Base-by-base conservation (phyloP, 2,888 invertebrate genomes). In the Cheilosia scutellata region DNA sequence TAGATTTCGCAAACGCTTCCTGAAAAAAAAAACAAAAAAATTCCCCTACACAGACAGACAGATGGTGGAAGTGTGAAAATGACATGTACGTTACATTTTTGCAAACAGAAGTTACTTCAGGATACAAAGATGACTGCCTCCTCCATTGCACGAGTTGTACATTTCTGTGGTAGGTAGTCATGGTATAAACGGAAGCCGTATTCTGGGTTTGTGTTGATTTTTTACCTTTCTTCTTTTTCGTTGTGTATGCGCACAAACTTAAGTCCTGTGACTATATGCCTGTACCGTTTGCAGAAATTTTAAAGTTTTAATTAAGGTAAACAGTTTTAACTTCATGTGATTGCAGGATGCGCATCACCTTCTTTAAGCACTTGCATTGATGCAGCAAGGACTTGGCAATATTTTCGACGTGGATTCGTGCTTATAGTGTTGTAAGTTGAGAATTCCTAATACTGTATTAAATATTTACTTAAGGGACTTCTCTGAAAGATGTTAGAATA, bases 291-390 rank as follows among this genome's bases (percentile, higher is more conserved):
- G 82, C 58, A 71, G 65, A 60, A 40, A 77, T 65, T 77, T 82
- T 82, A 82, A 82, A 82, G 82, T 82, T 82, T 82, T 77, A 82
- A 77, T 82, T 82, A 82, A 82, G 82, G 82, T 71, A 82, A 82
- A 82, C 77, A 82, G 82, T 82, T 82, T 82, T 77, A 77, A 71
- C 71, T 82, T 71, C 62, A 68, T 71, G 66, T 49, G 60, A 77
- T 71, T 77, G 62, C 71, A 49, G 4, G 4, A n/a, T 37, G 49
- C 13, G 5, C 58, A 29, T 37, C 25, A 29, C 11, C 44, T 31
- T 62, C 66, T 31, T 31, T 68, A 55, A 57, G 55, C 68, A 75
- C 62, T 47, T 80, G 68, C 80, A 74, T 49, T 37, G 47, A 47
- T 55, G 74, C 47, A 53, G 9, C 49, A 16, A 9, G 49, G 40